These are phyloP conservation scores for Temnopleurus reevesii DNA, from an alignment of 53 echinoderm and acorn worm genomes.

Conservation along the genomic window DNA sequence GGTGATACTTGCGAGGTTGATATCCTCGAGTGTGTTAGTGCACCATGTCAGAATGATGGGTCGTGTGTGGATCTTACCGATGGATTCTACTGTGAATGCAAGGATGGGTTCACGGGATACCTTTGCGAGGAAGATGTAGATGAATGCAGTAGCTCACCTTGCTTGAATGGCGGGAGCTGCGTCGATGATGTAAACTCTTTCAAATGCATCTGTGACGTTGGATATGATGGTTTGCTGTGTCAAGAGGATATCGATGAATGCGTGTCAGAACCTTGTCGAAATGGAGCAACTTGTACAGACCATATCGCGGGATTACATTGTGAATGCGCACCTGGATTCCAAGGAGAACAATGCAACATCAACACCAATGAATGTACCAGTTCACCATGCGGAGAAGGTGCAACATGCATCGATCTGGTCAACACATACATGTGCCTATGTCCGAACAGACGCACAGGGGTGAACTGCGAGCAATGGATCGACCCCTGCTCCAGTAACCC, in stretches of 20 bases:
- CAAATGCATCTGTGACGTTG: slow-evolving; percentile 68
- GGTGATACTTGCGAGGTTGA: slow-evolving; percentile 78
- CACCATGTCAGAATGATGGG: slow-evolving; percentile 86
- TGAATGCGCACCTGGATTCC: slow-evolving; percentile 63
- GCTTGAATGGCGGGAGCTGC: slow-evolving; percentile 74
- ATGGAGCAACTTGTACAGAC: slow-evolving; percentile 67
- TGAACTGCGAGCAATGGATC: slow-evolving; percentile 73
- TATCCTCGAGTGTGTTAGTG: slow-evolving; percentile 72
- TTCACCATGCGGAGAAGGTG: slow-evolving; percentile 66
- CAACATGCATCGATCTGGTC: slow-evolving; percentile 71
- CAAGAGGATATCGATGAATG: slow-evolving; percentile 79
- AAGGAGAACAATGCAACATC: slow-evolving; percentile 64
- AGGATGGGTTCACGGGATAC: slow-evolving; percentile 68
- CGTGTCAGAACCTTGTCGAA: slow-evolving; percentile 75
- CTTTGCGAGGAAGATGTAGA: slow-evolving; percentile 75
- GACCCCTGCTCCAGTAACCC: slow-evolving; percentile 74
- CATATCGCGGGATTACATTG: slow-evolving; percentile 63
- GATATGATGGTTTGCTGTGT: slow-evolving; percentile 70
- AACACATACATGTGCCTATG: slow-evolving; percentile 77
- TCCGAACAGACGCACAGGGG: slow-evolving; percentile 68
- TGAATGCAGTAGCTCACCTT: slow-evolving; percentile 82
- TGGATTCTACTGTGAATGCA: slow-evolving; percentile 74
- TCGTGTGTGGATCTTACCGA: slow-evolving; percentile 71
- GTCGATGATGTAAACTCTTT: slow-evolving; percentile 67
- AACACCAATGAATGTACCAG: slow-evolving; percentile 68